These are phyloP conservation scores for Plebejus anna DNA, from an alignment of 2,888 invertebrate species.

Conservation along the genomic window DNA sequence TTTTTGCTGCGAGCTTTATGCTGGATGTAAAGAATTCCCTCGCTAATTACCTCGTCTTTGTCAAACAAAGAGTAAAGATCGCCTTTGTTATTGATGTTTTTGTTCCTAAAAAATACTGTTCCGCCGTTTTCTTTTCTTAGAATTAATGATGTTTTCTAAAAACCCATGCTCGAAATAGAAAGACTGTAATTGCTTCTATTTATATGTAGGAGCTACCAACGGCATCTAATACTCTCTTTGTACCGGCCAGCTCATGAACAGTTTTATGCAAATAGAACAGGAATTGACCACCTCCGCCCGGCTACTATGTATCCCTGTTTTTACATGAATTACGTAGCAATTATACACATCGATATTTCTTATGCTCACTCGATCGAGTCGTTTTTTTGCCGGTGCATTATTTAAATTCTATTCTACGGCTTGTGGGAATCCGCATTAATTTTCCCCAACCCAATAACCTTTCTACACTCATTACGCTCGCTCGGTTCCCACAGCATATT, in stretches of 20 bases:
- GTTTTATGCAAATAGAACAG: slow-evolving; percentile 27
- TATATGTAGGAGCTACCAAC: neutral
- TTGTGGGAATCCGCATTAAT: slow-evolving; percentile 30
- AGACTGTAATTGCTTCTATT: neutral
- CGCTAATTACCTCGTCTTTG: slow-evolving; percentile 27
- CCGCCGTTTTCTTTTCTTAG: slow-evolving; percentile 15
- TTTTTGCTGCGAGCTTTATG: slow-evolving; percentile 38
- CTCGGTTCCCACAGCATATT: slow-evolving; percentile 24
- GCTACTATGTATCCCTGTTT: slow-evolving; percentile 1
- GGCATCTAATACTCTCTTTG: neutral
- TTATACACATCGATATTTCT: slow-evolving; percentile 30
- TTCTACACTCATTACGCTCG: slow-evolving; percentile 30
- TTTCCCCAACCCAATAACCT: slow-evolving; percentile 32
- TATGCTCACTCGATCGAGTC: slow-evolving; percentile 8
- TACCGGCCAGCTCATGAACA: neutral
- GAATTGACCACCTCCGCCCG: neutral
- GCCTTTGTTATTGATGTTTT: slow-evolving; percentile 25
- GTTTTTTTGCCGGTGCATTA: slow-evolving; percentile 2
- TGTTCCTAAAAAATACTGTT: slow-evolving; percentile 17
- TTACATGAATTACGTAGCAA: slow-evolving; percentile 11
- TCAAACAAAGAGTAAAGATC: slow-evolving; percentile 13
- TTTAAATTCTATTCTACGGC: slow-evolving; percentile 24
- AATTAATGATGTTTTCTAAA: slow-evolving; percentile 24
- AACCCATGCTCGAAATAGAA: neutral
- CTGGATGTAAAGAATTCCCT: slow-evolving; percentile 5